Conservation (phyloP, 2,113 vertebrate species). For the Apteryx mantelli region DNA sequence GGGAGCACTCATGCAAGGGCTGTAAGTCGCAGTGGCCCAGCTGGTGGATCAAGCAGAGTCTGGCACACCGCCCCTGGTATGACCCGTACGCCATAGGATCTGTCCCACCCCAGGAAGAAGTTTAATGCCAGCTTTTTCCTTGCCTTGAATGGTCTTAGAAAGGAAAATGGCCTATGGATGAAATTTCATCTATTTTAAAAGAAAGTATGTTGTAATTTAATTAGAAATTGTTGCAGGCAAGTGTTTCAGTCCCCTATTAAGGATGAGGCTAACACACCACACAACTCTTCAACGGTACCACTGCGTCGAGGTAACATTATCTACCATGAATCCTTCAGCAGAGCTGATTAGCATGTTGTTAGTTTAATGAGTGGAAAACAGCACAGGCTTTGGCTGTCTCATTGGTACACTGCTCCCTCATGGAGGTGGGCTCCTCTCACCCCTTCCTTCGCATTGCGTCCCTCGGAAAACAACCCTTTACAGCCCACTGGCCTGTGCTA, state of each 20-base stretch:
- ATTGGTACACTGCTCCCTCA: not conserved
- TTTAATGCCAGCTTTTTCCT: not conserved
- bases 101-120: not conserved
- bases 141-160: not conserved
- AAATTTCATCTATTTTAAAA: not conserved
- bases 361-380: slow-evolving; percentile 40
- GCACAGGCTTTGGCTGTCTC: not conserved
- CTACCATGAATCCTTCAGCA: not conserved
- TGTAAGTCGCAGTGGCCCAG: not conserved
- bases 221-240: not conserved
- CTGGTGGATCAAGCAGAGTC: not conserved
- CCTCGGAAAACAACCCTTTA: not conserved
- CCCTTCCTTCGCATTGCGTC: not conserved
- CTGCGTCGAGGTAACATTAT: not conserved
- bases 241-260: not conserved
- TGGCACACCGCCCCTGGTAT: not conserved
- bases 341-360: slow-evolving; percentile 38
- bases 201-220: not conserved
- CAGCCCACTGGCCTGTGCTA: not conserved
- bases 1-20: not conserved
- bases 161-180: not conserved
- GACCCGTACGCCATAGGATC: not conserved
- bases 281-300: not conserved
- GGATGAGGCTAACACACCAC: not conserved
- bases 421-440: not conserved